These are phyloP conservation scores for Campaea margaritaria DNA, from an alignment of 2,888 invertebrate genomes.

Conservation along the genomic window DNA sequence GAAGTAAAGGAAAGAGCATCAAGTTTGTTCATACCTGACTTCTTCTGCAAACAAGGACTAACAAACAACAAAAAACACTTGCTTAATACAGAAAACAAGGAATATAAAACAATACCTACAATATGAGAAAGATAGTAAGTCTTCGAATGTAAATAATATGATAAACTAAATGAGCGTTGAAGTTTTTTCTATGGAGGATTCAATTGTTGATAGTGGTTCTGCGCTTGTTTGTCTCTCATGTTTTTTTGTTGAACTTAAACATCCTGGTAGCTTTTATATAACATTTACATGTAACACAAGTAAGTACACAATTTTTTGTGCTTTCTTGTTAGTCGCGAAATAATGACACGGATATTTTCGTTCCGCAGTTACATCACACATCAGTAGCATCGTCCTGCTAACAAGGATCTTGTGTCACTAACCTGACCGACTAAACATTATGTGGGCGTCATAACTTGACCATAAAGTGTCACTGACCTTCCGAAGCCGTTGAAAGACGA, in stretches of 20 bases:
- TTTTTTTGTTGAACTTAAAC: neutral
- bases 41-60: too few species aligned
- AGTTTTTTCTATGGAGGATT: constrained; percentile 20
- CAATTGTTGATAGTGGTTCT: neutral
- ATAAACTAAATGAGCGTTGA: constrained; percentile 15
- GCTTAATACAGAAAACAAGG: too few species aligned
- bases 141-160: too few species aligned
- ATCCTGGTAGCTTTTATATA: constrained; percentile 12
- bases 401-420: constrained; percentile 33
- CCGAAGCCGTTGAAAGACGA: constrained; percentile 79
- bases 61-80: too few species aligned
- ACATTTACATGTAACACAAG: constrained; percentile 4
- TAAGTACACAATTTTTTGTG: constrained; percentile 18
- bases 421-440: constrained; percentile 24
- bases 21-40: too few species aligned
- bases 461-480: constrained; percentile 65
- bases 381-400: constrained; percentile 11
- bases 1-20: neutral
- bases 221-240: neutral
- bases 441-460: constrained; percentile 15
- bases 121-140: too few species aligned
- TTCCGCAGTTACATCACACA: constrained; percentile 25
- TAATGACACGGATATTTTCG: constrained; percentile 24
- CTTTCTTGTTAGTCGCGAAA: constrained; percentile 7
- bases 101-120: too few species aligned